Base-by-base conservation (phyloP, 1,140 invertebrate genomes). In the Oedothorax gibbosus region DNA sequence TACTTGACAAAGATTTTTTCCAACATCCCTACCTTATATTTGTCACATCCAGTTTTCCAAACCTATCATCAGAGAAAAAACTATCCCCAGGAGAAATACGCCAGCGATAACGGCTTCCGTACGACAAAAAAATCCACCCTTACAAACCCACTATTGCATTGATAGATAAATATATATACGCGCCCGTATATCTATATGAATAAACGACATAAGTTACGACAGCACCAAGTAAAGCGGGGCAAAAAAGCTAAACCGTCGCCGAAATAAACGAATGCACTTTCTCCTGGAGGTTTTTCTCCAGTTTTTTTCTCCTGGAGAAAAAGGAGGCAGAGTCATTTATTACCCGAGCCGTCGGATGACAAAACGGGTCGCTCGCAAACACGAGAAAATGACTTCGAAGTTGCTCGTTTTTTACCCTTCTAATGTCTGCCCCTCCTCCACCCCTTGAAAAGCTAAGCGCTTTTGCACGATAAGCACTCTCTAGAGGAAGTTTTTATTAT, bases 401-500 rank as follows among this genome's bases (percentile, higher is more conserved):
- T 57, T 56, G 75, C 57, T 77, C 75, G 75, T 77, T 77, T 77
- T 77, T 77, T 77, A 77, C 75, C 57, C 75, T 62, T 51, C 75
- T 77, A 77, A 77, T 77, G 75, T 77, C 75, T 77, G 72, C 53
- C 18, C 49, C 10, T 51, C 75, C 69, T 51, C 35, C 68, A 35
- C 35, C 9, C 8, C 14, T 35, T 66, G 12, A 71, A 71, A 53
- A 71, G n/a, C 54, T 14, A 18, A 71, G 68, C 49, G 49, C 20
- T 18, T 18, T 15, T 50, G 8, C 35, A 11, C 50, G 69, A 53
- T 51, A 71, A n/a, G 51, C 69, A 71, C 69, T 71, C 69, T 51
- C n/a, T 18, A 11, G 69, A 71, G 49, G 15, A 18, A 18, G n/a
- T 18, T 20, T 0, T 18, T 54, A 8, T 71, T 54, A 51, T 53